A percentile compares a stretch with the other conserved stretches of the same genome.
These are phyloP conservation scores for Euura saliciscinereae DNA, from an alignment of 1,140 invertebrate species.

Conservation along the genomic window DNA sequence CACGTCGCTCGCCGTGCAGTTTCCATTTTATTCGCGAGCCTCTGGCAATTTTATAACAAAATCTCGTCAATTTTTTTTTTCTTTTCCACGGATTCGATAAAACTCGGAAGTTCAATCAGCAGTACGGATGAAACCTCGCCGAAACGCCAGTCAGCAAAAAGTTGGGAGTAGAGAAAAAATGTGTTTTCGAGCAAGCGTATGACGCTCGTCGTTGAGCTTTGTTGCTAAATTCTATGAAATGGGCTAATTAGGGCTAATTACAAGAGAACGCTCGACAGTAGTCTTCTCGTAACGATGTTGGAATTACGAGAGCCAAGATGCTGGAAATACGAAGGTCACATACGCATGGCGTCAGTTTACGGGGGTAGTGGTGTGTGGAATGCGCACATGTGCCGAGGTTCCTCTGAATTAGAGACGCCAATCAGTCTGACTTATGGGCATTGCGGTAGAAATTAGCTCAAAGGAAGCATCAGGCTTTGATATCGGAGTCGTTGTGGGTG, in stretches of 20 bases:
- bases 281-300: not conserved
- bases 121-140: too few species aligned
- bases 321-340: not conserved
- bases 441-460: conserved; percentile 28
- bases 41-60: not conserved
- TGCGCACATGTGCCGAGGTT: conserved; percentile 15
- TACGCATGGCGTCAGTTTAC: not conserved
- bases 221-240: conserved; percentile 5
- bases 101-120: not conserved
- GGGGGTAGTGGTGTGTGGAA: not conserved
- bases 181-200: too few species aligned
- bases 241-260: not conserved
- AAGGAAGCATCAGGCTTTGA: conserved; percentile 25
- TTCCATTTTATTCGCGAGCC: not conserved
- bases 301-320: not conserved
- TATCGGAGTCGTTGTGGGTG: conserved; percentile 14
- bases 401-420: conserved; percentile 30
- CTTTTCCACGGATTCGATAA: not conserved
- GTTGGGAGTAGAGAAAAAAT: too few species aligned
- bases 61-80: not conserved
- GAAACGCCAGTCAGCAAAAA: too few species aligned
- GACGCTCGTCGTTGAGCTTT: not conserved
- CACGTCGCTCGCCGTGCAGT: not conserved
- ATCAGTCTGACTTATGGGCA: conserved; percentile 30
- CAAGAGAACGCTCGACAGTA: not conserved